phyloP scores from a whole-genome alignment of 2,888 invertebrate species.

The Gymnosoma rotundatum region DNA sequence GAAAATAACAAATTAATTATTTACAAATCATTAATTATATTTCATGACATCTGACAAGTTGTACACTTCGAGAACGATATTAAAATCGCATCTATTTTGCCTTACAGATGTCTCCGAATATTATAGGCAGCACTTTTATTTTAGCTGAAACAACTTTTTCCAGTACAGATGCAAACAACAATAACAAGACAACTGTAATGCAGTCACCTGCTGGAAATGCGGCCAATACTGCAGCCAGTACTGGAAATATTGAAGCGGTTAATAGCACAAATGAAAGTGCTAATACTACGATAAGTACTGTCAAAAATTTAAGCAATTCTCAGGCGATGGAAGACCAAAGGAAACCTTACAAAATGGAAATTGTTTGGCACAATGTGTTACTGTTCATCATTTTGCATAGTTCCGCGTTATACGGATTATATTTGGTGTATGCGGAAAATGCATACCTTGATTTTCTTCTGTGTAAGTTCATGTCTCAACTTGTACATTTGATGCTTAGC shows the following conservation, averaged over 20 bases:
- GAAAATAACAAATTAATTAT: slow-evolving; percentile 44
- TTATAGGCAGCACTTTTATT: slow-evolving; percentile 85
- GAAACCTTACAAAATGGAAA: slow-evolving; percentile 83
- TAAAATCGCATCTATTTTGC: background rate
- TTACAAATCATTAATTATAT: slow-evolving; percentile 51
- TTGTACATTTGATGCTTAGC: too few relatives aligned
- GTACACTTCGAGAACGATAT: slow-evolving; percentile 27
- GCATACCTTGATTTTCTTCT: slow-evolving; percentile 80
- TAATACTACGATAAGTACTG: background rate
- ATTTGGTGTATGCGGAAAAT: slow-evolving; percentile 81
- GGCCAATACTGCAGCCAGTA: slow-evolving; percentile 37
- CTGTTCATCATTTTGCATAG: slow-evolving; percentile 88
- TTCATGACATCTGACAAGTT: background rate
- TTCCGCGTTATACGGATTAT: slow-evolving; percentile 85
- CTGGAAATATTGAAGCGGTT: slow-evolving; percentile 70
- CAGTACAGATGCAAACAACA: slow-evolving; percentile 76
- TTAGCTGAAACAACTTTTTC: slow-evolving; percentile 82
- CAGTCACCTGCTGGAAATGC: slow-evolving; percentile 37
- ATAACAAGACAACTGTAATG: slow-evolving; percentile 68
- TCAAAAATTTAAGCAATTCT: slow-evolving; percentile 23
- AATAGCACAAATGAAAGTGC: slow-evolving; percentile 23
- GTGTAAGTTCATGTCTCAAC: slow-evolving; percentile 83
- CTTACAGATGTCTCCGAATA: slow-evolving; percentile 85
- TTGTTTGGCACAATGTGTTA: slow-evolving; percentile 91
- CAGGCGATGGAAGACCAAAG: slow-evolving; percentile 55